These are phyloP conservation scores for Bradypodion pumilum DNA, from an alignment of 2,797 vertebrate species.

Conservation along the genomic window DNA sequence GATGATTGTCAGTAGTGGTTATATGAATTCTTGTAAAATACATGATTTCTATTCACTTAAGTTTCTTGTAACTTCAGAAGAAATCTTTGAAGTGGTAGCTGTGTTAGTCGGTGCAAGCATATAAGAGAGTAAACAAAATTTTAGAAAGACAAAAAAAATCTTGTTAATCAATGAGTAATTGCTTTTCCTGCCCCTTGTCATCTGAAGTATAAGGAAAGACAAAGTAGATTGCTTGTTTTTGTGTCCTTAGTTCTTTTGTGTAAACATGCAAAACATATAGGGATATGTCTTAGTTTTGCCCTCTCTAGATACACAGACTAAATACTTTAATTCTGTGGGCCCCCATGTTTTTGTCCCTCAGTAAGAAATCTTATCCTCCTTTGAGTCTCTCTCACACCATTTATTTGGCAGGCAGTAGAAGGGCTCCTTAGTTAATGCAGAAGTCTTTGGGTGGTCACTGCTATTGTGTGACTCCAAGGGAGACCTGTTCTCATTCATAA, in stretches of 20 bases:
- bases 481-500: slow-evolving; percentile 55
- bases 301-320: slow-evolving; percentile 12
- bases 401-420: slow-evolving; percentile 3
- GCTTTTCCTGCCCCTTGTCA: background rate
- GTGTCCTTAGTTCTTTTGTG: background rate
- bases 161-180: too few species aligned
- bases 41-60: slow-evolving; percentile 37
- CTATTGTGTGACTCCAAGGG: slow-evolving; percentile 52
- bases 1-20: slow-evolving; percentile 67
- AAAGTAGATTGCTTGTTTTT: background rate
- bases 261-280: background rate
- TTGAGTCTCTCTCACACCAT: background rate
- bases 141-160: fast-evolving
- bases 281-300: background rate
- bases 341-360: slow-evolving; percentile 19
- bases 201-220: slow-evolving; percentile 22
- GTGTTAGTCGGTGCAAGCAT: too few species aligned
- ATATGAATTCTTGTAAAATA: slow-evolving; percentile 50
- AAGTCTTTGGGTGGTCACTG: slow-evolving; percentile 53
- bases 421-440: slow-evolving; percentile 18
- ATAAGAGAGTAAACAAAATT: too few species aligned
- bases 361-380: slow-evolving; percentile 1
- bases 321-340: background rate
- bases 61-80: slow-evolving; percentile 18
- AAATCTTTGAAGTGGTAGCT: too few species aligned